Evolutionary conservation across 2,797 vertebrate species (phyloP), one percentile per base, ranked within the genome.

Genomic region (Argentina silus): DNA sequence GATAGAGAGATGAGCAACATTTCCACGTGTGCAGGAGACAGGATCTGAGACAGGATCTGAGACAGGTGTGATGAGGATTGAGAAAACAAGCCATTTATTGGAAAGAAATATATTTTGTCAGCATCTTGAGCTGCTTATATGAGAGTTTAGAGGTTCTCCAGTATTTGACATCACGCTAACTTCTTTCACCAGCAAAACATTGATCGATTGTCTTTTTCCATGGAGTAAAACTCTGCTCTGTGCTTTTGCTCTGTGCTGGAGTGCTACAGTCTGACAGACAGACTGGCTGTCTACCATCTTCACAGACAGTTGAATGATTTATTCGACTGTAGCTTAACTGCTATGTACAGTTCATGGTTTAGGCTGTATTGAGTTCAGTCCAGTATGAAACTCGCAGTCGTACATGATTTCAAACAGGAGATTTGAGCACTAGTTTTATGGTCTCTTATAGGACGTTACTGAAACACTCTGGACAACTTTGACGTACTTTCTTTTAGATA

Each of bases 141-240:
- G 6, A 8, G 50, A 61, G 66, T 59, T 61, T 74, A 15, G 27
- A 62, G 15, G 7, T 9, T 19, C 50, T 78, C 44, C 0, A 44
- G 62, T 63, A 23, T 79, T 68, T 74, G 69, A 78, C 36, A 27
- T 78, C 51, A 66, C 67, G 55, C 65, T 27, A 73, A 78, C 43
- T 85, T 85, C 82, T 87, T 74, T 89, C 88, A 91, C 90, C 89
- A 91, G 90, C 90, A 90, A 67, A 86, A 57, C 17, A 50, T 55
- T 45, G 44, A 57, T 57, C 21, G 50, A 48, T 53, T 75, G 67
- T 73, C 27, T 56, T 56, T 68, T 12, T 27, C 15, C 7, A 14
- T 43, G 10, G 27, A 78, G 23, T 9, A 17, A 48, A 2, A 12
- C 15, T 65, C 19, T 47, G 47, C 44, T 48, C 63, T 63, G 61